Percentiles rank a stretch among this genome's conserved stretches.
These are phyloP conservation scores for Crocodylus rhombifer DNA, from an alignment of 2,797 vertebrate species.

Conservation along the genomic window DNA sequence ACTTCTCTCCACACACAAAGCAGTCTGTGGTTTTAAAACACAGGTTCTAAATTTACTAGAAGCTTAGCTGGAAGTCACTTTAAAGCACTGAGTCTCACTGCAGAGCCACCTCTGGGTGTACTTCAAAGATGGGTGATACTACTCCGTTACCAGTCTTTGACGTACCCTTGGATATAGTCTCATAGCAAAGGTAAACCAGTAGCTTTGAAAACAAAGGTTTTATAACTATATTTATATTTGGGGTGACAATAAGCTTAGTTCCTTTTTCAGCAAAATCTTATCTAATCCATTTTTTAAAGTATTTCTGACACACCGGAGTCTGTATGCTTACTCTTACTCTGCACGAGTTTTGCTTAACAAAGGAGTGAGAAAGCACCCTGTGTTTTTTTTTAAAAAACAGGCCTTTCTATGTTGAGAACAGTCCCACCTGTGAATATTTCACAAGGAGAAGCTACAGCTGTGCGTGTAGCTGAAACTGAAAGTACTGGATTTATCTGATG, in stretches of 20 bases:
- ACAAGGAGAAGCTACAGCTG: slow-evolving; percentile 46
- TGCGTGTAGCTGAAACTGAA: not conserved
- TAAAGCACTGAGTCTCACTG: slow-evolving; percentile 18
- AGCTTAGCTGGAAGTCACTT: slow-evolving; percentile 43
- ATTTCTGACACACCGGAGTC: slow-evolving; percentile 34
- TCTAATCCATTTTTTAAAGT: slow-evolving; percentile 13
- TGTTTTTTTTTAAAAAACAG: slow-evolving; percentile 41
- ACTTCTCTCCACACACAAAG: slow-evolving; percentile 30
- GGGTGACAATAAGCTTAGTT: not conserved
- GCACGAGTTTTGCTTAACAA: slow-evolving; percentile 23
- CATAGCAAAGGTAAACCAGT: slow-evolving; percentile 41
- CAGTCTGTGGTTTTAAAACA: slow-evolving; percentile 35
- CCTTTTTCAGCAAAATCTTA: slow-evolving; percentile 6
- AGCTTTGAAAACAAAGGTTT: slow-evolving; percentile 19
- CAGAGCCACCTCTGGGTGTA: not conserved
- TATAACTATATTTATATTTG: slow-evolving; percentile 14
- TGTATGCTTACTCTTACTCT: not conserved
- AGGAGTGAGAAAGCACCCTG: slow-evolving; percentile 36
- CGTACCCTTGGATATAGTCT: not conserved
- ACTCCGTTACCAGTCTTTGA: not conserved
- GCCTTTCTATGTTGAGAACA: slow-evolving; percentile 25
- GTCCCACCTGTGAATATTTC: slow-evolving; percentile 43
- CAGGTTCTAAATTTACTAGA: slow-evolving; percentile 35
- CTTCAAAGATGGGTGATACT: slow-evolving; percentile 38
- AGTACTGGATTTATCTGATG: slow-evolving; percentile 30